Percentiles rank a stretch among this genome's conserved stretches.
phyloP scores from a whole-genome alignment of 2,888 invertebrate genomes.

The Trichogramma dendrolimi region DNA sequence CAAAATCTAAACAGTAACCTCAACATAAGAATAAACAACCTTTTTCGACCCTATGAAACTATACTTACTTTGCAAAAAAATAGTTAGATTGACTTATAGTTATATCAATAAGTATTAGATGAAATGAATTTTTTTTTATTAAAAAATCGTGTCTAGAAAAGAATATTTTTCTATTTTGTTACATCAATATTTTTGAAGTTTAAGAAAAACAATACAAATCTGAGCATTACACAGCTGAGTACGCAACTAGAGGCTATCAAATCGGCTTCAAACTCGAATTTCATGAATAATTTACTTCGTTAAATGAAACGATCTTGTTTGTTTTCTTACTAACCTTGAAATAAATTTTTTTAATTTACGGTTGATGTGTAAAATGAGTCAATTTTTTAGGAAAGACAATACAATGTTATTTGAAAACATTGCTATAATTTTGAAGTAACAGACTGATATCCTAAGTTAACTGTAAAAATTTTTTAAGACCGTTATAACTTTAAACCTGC shows the following conservation, averaged over 20 bases:
- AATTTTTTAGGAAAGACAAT: slow-evolving; percentile 19
- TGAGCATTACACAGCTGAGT: too few species aligned
- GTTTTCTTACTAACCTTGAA: background rate
- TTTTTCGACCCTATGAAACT: too few species aligned
- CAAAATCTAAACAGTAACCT: slow-evolving; percentile 19
- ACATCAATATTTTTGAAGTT: too few species aligned
- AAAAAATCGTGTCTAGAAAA: slow-evolving; percentile 20
- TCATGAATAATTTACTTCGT: too few species aligned
- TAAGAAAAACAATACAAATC: too few species aligned
- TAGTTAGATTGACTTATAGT: too few species aligned
- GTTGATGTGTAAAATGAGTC: slow-evolving; percentile 18
- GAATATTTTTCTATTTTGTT: slow-evolving; percentile 19
- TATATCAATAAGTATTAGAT: slow-evolving; percentile 34
- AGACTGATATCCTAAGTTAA: slow-evolving; percentile 26
- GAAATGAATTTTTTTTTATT: slow-evolving; percentile 23
- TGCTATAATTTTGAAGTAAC: slow-evolving; percentile 19
- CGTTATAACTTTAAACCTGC: slow-evolving; percentile 16
- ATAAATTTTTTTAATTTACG: slow-evolving; percentile 16
- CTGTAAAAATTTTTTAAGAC: slow-evolving; percentile 17
- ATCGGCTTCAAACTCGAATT: too few species aligned
- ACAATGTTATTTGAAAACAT: slow-evolving; percentile 25
- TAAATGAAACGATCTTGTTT: too few species aligned
- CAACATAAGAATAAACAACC: slow-evolving; percentile 27
- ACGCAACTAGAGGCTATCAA: too few species aligned
- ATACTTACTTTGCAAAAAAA: too few species aligned